phyloP scores from a whole-genome alignment of 2,888 invertebrate species.

The Diarsia brunnea region DNA sequence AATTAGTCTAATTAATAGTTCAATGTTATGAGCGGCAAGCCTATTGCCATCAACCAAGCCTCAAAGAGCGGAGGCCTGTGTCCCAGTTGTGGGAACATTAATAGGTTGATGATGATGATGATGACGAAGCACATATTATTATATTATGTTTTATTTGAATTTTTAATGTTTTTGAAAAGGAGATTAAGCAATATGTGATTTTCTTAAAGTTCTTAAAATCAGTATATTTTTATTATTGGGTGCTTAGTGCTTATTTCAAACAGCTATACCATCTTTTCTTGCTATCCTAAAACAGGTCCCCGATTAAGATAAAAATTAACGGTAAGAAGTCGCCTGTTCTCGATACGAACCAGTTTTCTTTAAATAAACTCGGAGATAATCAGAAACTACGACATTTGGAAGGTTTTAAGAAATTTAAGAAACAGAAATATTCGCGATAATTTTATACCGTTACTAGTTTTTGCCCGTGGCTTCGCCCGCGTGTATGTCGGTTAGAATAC shows the following conservation, averaged over 20 bases:
- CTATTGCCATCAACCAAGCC: too few species aligned
- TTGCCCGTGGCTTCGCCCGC: too few species aligned
- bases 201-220: background rate
- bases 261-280: background rate
- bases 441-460: too few species aligned
- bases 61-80: too few species aligned
- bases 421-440: constrained; percentile 3
- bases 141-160: too few species aligned
- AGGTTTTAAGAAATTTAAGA: background rate
- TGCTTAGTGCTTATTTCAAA: background rate
- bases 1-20: too few species aligned
- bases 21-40: too few species aligned
- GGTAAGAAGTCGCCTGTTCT: constrained; percentile 22
- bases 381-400: background rate
- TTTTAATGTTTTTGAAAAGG: background rate
- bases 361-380: constrained; percentile 34
- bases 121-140: too few species aligned
- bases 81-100: too few species aligned
- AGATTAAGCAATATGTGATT: too few species aligned
- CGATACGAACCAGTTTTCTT: constrained; percentile 49
- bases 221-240: background rate
- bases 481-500: too few species aligned
- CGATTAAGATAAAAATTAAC: constrained; percentile 33
- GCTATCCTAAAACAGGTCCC: constrained; percentile 19
- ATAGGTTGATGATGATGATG: too few species aligned